Evolutionary conservation across 2,888 invertebrate species (phyloP).

Genomic region (Pheosia tremula): DNA sequence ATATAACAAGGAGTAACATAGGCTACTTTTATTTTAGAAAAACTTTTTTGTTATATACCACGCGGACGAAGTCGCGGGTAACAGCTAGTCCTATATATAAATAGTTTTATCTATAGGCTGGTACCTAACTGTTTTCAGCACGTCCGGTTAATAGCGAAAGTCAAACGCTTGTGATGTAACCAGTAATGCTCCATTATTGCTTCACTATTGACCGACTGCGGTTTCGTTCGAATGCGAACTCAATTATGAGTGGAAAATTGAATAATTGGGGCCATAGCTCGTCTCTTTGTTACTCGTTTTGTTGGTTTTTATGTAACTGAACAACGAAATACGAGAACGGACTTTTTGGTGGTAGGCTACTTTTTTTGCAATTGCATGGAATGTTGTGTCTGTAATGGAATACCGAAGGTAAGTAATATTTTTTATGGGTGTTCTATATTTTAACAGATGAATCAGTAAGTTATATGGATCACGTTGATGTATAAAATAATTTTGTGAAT

Average conservation of each 20-base stretch:
- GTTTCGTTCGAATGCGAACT: neutral
- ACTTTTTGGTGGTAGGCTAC: neutral
- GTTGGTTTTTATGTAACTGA: neutral
- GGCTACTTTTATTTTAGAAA: too few species aligned
- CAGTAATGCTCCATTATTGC: neutral
- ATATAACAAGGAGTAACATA: too few species aligned
- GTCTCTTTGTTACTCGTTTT: neutral
- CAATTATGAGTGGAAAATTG: conserved; percentile 5
- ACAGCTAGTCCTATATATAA: too few species aligned
- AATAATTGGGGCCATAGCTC: neutral
- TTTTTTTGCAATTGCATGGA: neutral
- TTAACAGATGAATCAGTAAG: too few species aligned
- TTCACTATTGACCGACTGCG: neutral
- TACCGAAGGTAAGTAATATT: too few species aligned
- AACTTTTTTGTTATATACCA: too few species aligned
- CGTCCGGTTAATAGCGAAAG: conserved; percentile 16
- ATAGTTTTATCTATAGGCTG: neutral
- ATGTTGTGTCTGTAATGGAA: neutral
- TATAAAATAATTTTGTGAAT: too few species aligned
- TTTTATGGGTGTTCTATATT: too few species aligned
- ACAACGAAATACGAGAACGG: too few species aligned
- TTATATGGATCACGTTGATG: too few species aligned
- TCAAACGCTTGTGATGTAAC: conserved; percentile 7
- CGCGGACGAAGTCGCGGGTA: too few species aligned
- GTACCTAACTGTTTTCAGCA: neutral